These are phyloP conservation scores for Alouatta palliata DNA, from an alignment of 2,113 vertebrate genomes.

Conservation along the genomic window DNA sequence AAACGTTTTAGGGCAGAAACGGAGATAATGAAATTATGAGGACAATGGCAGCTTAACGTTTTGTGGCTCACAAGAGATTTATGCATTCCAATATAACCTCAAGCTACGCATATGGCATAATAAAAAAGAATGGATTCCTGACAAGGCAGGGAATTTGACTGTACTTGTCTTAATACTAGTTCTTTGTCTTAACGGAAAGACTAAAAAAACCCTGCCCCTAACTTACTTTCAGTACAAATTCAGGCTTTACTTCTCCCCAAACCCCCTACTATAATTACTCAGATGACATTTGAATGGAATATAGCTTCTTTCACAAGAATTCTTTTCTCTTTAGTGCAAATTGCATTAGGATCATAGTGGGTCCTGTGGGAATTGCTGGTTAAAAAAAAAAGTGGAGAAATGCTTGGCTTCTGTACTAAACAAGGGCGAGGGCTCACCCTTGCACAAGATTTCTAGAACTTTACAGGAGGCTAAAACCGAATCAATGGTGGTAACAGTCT, in stretches of 20 bases:
- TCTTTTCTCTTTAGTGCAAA: conserved; percentile 77
- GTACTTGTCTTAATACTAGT: conserved; percentile 68
- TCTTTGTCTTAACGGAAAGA: conserved; percentile 69
- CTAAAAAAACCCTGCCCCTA: conserved; percentile 11
- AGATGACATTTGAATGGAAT: conserved; percentile 60
- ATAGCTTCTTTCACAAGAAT: conserved; percentile 71
- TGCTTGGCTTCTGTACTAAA: conserved; percentile 34
- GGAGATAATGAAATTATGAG: conserved; percentile 89
- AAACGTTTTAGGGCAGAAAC: conserved; percentile 85
- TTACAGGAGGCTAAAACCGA: conserved; percentile 14
- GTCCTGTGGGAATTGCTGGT: conserved; percentile 67
- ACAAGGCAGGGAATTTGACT: conserved; percentile 64
- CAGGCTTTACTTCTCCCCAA: conserved; percentile 11
- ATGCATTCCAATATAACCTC: conserved; percentile 86
- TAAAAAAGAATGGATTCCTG: conserved; percentile 77
- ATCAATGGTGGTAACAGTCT: neutral
- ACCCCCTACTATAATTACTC: conserved; percentile 3
- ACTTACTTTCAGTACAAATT: conserved; percentile 30
- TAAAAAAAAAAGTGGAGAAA: conserved; percentile 66
- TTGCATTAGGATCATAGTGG: conserved; percentile 71
- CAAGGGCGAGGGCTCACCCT: conserved; percentile 41
- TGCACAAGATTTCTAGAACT: conserved; percentile 43
- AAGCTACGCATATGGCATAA: conserved; percentile 82
- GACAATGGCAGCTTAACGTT: conserved; percentile 84
- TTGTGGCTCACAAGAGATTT: conserved; percentile 86